A percentile compares a stretch with the other conserved stretches of the same genome.
These are phyloP conservation scores for Venturia canescens DNA, from an alignment of 1,140 invertebrate genomes.

Conservation along the genomic window DNA sequence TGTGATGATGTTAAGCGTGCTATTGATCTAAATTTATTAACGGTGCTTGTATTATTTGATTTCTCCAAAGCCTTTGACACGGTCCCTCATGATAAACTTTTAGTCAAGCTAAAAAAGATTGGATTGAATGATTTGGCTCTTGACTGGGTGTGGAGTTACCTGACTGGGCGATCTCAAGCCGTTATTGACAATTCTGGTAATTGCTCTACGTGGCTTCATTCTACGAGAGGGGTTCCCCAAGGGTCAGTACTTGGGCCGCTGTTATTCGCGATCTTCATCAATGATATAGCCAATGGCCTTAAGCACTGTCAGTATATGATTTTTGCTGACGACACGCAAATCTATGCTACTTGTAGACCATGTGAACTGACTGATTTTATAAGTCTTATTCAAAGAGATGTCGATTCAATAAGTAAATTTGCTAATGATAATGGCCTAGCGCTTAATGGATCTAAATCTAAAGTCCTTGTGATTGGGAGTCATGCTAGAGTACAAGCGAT, in stretches of 20 bases:
- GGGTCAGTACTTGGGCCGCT: conserved; percentile 35
- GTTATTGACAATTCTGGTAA: background rate
- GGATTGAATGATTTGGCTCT: background rate
- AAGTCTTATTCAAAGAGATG: too few species aligned
- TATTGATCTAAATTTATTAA: conserved; percentile 41
- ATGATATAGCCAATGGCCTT: conserved; percentile 10
- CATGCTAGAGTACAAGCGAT: conserved; percentile 11
- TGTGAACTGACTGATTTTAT: background rate
- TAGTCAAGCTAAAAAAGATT: conserved; percentile 24
- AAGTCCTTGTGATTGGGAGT: conserved; percentile 8
- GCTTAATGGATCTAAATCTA: conserved; percentile 15
- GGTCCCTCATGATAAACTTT: conserved; percentile 44
- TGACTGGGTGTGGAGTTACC: conserved; percentile 9
- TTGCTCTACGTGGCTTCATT: background rate
- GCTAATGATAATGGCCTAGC: background rate
- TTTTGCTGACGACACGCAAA: conserved; percentile 41
- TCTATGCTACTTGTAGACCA: conserved; percentile 24
- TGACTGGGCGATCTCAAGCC: conserved; percentile 23
- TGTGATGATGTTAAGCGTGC: conserved; percentile 38
- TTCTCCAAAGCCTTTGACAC: conserved; percentile 58
- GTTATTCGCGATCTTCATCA: conserved; percentile 31
- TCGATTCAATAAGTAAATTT: background rate
- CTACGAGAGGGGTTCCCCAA: conserved; percentile 18
- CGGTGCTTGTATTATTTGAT: conserved; percentile 53
- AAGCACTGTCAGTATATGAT: background rate